Base-by-base conservation (phyloP, 1,140 invertebrate species). In the Drosophila sp. region DNA sequence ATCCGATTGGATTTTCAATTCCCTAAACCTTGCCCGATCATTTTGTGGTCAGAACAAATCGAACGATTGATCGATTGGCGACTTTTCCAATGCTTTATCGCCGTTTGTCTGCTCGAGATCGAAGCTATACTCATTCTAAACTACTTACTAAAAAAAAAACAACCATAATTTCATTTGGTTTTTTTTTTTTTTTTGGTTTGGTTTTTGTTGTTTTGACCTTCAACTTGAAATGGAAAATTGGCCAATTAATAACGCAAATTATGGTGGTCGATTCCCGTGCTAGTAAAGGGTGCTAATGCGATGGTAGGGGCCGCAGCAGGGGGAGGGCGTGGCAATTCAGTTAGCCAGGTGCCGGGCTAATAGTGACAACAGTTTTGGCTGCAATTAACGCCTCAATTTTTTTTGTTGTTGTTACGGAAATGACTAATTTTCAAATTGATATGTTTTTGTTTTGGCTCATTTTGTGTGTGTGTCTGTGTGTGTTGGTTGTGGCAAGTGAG, bases 161-260 rank as follows among this genome's bases (percentile, higher is more conserved):
- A 58, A 79, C 40, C 60, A 50, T 67, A 74, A 66, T 67, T 61
- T 75, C 60, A 66, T 64, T 67, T 67, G 2, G 30, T 33, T 63
- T 38, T 70, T 62, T 63, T 54, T 47, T 66, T 38, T 60, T 85
- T 75, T 75, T 68, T 67, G 69, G 38, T 68, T 65, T 65, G 47
- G 30, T 50, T 35, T 33, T 29, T 11, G 11, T 33, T 10, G 2
- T 23, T 72, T 68, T 70, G 78, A 74, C 84, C 84, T 89, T 89
- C 84, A 89, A 89, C 84, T 89, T 89, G 84, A 89, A 89, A 89
- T 80, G 74, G 77, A 84, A 89, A 89, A 89, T 89, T 89, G 84
- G 77, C 64, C 83, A 86, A 87, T 86, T 86, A 86, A 86, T 86
- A 87, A 86, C 70, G 68, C 76, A 87, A 82, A 86, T 86, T 87